Conservation (phyloP, 2,797 vertebrate species). For the Chloroceryle inda region DNA sequence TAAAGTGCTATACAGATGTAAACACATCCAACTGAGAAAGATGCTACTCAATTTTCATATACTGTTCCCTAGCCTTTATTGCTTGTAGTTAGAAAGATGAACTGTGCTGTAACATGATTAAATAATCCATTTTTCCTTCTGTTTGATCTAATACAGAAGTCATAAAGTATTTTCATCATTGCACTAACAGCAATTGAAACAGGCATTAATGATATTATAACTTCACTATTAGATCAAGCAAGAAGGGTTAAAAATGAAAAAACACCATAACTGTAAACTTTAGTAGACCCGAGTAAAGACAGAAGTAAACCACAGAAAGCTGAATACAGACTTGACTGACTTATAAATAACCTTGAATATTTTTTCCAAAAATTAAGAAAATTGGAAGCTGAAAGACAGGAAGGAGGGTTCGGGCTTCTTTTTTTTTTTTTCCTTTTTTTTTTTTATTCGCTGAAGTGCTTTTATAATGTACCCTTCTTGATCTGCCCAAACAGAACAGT, state of each 20-base stretch:
- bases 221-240: constrained; percentile 17
- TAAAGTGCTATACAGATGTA: not conserved
- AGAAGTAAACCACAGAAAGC: constrained; percentile 20
- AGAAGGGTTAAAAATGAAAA: constrained; percentile 26
- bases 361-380: not conserved
- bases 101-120: not conserved
- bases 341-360: not conserved
- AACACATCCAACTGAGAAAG: constrained; percentile 8
- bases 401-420: not conserved
- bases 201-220: not conserved
- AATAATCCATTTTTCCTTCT: constrained; percentile 2
- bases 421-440: not conserved
- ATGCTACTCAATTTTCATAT: not conserved
- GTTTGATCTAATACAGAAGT: not conserved
- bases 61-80: not conserved
- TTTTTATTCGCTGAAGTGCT: not conserved
- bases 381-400: not conserved
- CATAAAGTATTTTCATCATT: not conserved
- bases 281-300: not conserved
- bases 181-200: not conserved
- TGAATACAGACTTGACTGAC: not conserved
- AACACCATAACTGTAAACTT: not conserved
- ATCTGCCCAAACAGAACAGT: not conserved
- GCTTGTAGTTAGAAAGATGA: not conserved
- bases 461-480: not conserved